phyloP scores from a whole-genome alignment of 2,888 invertebrate species.

The Cristatella mucedo region DNA sequence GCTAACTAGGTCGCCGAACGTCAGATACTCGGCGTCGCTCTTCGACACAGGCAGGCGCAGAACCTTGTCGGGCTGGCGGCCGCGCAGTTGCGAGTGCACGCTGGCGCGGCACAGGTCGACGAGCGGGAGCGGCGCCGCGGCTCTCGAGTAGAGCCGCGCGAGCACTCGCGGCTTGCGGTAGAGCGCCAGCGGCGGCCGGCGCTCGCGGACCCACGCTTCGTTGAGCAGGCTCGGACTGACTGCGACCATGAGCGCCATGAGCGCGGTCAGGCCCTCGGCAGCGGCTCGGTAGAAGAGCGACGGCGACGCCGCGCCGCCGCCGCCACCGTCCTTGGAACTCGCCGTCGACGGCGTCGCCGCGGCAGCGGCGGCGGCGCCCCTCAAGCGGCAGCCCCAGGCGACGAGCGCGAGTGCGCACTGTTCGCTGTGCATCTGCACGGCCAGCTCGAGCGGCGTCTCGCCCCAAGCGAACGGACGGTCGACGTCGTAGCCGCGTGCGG shows the following conservation, averaged over 20 bases:
- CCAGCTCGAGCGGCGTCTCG: slow-evolving; percentile 28
- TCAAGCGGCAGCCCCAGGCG: slow-evolving; percentile 22
- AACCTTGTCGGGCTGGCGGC: no score
- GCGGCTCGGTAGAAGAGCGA: slow-evolving; percentile 23
- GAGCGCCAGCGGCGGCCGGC: slow-evolving; percentile 23
- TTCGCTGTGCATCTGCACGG: slow-evolving; percentile 24
- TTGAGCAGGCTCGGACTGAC: slow-evolving; percentile 21
- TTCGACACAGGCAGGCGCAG: slow-evolving; percentile 20
- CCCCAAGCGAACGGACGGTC: slow-evolving; percentile 25
- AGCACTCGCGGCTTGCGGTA: slow-evolving; percentile 21
- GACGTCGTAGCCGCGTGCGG: slow-evolving; percentile 26
- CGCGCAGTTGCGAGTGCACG: no score
- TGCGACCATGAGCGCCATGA: slow-evolving; percentile 21
- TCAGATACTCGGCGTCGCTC: slow-evolving; percentile 18
- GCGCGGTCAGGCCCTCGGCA: slow-evolving; percentile 19
- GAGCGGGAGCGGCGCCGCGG: slow-evolving; percentile 17
- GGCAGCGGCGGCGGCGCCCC: slow-evolving; percentile 18
- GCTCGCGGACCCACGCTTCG: slow-evolving; percentile 21
- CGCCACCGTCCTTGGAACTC: no score
- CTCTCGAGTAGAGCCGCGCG: slow-evolving; percentile 18
- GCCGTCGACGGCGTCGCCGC: slow-evolving; percentile 22
- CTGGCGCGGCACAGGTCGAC: slow-evolving; percentile 18
- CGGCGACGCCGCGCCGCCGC: slow-evolving; percentile 15
- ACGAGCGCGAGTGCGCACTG: slow-evolving; percentile 27
- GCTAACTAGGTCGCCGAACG: slow-evolving; percentile 19